Evolutionary conservation across 2,797 vertebrate genomes (phyloP), one percentile per base, ranked within the genome.

Genomic region (Bufotes viridis): DNA sequence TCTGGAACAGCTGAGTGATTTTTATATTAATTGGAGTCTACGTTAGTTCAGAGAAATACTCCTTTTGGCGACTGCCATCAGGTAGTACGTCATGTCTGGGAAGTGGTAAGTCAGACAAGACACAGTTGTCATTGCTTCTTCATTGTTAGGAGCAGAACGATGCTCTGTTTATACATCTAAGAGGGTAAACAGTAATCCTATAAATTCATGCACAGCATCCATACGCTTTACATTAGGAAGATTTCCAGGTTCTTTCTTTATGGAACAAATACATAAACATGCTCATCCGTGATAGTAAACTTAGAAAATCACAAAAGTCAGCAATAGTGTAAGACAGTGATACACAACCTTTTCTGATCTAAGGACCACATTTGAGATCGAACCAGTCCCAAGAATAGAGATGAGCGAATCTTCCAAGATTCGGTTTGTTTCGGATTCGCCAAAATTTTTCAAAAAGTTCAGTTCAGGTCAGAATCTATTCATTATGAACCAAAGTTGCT

Each of bases 1-100:
- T 78, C 76, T 53, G 70, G 22, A 42, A 84, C 20, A 83, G 42
- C 67, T 88, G 60, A 61, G 67, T 80, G 70, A 82, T 84, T 84
- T 63, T 85, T 60, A 51, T 61, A 84, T 84, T 8, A 20, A 83
- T 79, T 29, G 67, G 87, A 82, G 61, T 15, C 13, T 53, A 18
- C 42, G 0, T 84, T 87, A 85, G 42, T 26, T 63, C 83, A 78
- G 61, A 63, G 72, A 67, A 63, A 20, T 78, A 26, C 42, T 78
- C 9, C 72, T 78, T 78, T 78, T 85, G 83, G 72, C 83, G 17
- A 20, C n/a, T 51, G 60, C 55, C 8, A 29, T 74, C n/a, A 13
- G 22, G 8, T 72, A 29, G 51, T 74, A 76, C 70, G 70, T 85
- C 70, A 72, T 85, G 83, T 76, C 53, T 84, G 70, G 70, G 24